phyloP scores from a whole-genome alignment of 64 coral and sea anemone species.

The Montipora foliosa region DNA sequence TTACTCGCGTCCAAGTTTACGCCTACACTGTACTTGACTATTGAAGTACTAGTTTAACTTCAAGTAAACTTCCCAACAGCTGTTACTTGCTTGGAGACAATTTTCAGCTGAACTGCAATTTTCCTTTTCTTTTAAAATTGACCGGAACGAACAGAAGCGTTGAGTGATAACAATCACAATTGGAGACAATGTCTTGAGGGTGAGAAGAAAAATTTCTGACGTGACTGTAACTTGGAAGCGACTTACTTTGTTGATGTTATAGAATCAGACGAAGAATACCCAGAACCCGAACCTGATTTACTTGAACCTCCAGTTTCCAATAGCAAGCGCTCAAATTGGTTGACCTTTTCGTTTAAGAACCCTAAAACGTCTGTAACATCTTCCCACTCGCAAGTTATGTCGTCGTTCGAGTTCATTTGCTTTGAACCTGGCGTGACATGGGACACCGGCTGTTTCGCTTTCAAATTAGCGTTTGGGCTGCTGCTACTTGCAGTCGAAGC shows the following conservation, averaged over 20 bases:
- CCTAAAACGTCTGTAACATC: constrained; percentile 92
- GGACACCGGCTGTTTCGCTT: constrained; percentile 16
- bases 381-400: constrained; percentile 86
- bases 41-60: background rate
- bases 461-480: constrained; percentile 22
- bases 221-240: background rate
- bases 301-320: constrained; percentile 84
- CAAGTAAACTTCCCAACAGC: constrained; percentile 23
- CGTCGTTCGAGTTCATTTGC: constrained; percentile 73
- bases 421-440: constrained; percentile 43
- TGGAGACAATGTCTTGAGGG: background rate
- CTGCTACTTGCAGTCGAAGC: background rate
- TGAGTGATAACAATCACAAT: constrained; percentile 2
- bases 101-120: background rate
- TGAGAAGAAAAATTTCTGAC: background rate
- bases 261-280: constrained; percentile 64
- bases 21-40: background rate
- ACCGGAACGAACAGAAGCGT: background rate
- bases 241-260: constrained; percentile 49
- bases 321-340: constrained; percentile 91
- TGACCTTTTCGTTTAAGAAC: constrained; percentile 95
- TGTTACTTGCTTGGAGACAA: background rate
- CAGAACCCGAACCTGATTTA: constrained; percentile 60
- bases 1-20: background rate
- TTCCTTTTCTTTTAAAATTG: background rate